A percentile compares a stretch with the other conserved stretches of the same genome.
These are phyloP conservation scores for Synergus itoensis DNA, from an alignment of 2,888 invertebrate species.

Conservation along the genomic window DNA sequence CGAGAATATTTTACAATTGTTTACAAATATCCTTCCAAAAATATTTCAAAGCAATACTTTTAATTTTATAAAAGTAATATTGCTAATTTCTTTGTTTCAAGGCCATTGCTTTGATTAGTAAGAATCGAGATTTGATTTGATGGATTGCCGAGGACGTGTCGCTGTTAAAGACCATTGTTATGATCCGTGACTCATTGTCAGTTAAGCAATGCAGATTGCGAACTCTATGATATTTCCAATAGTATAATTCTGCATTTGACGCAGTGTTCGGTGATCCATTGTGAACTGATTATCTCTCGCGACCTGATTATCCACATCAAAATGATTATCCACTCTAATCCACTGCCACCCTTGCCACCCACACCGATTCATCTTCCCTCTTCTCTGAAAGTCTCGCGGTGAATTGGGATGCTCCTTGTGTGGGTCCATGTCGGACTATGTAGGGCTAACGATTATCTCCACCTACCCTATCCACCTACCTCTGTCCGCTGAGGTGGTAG, in stretches of 20 bases:
- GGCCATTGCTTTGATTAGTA: no score
- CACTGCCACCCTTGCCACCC: background rate
- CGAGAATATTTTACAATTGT: no score
- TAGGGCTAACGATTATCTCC: slow-evolving; percentile 56
- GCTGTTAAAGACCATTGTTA: no score
- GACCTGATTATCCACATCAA: background rate
- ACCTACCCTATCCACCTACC: slow-evolving; percentile 49
- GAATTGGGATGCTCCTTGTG: slow-evolving; percentile 19
- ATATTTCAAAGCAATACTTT: no score
- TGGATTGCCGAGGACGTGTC: no score
- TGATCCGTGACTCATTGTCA: no score
- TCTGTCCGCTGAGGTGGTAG: slow-evolving; percentile 41
- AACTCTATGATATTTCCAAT: no score
- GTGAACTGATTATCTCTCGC: background rate
- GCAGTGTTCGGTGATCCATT: background rate
- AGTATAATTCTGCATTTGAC: background rate
- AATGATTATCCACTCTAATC: background rate
- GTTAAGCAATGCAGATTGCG: no score
- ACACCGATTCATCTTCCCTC: background rate
- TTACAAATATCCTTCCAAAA: no score
- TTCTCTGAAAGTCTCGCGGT: background rate
- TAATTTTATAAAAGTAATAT: no score
- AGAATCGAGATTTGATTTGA: no score
- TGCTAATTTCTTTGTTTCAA: no score
- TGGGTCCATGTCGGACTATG: slow-evolving; percentile 46